These are phyloP conservation scores for Mus spicilegus DNA, from an alignment of 2,113 vertebrate genomes.

Conservation along the genomic window DNA sequence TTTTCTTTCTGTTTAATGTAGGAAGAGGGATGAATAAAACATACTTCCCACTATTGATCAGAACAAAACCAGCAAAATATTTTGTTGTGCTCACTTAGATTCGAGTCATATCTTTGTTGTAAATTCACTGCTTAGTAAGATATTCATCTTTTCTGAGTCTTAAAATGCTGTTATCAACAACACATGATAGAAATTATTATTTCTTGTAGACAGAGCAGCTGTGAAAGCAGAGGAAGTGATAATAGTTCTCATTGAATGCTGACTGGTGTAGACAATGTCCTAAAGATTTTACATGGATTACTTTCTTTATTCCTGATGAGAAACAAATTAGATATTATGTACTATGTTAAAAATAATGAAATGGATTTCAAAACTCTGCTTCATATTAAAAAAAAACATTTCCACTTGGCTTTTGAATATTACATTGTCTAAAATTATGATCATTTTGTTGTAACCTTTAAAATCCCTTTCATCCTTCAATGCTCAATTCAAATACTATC, in stretches of 20 bases:
- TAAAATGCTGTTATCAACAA: not conserved
- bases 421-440: not conserved
- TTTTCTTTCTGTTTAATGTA: not conserved
- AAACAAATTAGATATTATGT: not conserved
- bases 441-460: not conserved
- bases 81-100: not conserved
- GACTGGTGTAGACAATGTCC: not conserved
- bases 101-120: not conserved
- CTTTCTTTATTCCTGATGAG: not conserved
- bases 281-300: not conserved
- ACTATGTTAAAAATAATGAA: not conserved
- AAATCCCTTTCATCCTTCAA: not conserved
- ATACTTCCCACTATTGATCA: not conserved
- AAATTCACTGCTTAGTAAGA: not conserved
- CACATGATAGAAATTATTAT: not conserved
- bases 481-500: not conserved
- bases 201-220: not conserved
- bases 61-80: not conserved
- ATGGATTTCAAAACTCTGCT: not conserved
- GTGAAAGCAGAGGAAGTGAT: not conserved
- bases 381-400: not conserved
- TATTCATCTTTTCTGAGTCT: not conserved
- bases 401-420: not conserved
- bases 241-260: not conserved
- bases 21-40: not conserved